Percentiles rank a stretch among this genome's conserved stretches.
These are phyloP conservation scores for Saccostrea glomerata DNA, from an alignment of 1,140 invertebrate species.

Conservation along the genomic window DNA sequence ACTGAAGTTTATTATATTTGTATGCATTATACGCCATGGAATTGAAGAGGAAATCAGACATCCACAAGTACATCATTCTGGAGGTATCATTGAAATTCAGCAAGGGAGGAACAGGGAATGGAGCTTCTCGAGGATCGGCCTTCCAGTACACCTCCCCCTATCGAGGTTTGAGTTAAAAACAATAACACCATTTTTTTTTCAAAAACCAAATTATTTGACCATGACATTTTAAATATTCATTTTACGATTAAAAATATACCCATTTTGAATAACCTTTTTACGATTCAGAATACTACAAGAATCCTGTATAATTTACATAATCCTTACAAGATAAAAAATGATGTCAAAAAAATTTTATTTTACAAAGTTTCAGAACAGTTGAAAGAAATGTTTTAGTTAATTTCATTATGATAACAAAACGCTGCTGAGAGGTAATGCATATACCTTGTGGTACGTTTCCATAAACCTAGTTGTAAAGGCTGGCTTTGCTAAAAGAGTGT, in stretches of 20 bases:
- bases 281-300: too few relatives aligned
- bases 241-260: too few relatives aligned
- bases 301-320: too few relatives aligned
- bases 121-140: constrained; percentile 48
- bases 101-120: constrained; percentile 59
- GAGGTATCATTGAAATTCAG: constrained; percentile 43
- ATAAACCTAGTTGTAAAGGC: constrained; percentile 50
- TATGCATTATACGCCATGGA: constrained; percentile 58
- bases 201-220: too few relatives aligned
- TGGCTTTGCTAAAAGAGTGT: constrained; percentile 55
- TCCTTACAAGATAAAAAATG: too few relatives aligned
- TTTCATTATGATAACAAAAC: too few relatives aligned
- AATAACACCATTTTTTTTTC: too few relatives aligned
- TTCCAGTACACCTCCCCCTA: constrained; percentile 65
- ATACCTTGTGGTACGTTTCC: constrained; percentile 57
- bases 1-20: constrained; percentile 53
- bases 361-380: too few relatives aligned
- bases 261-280: too few relatives aligned
- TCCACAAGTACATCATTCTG: constrained; percentile 65
- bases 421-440: not conserved
- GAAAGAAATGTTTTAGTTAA: too few relatives aligned
- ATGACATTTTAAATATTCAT: too few relatives aligned
- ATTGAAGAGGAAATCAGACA: constrained; percentile 62
- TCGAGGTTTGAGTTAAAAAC: not conserved
- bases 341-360: too few relatives aligned